These are phyloP conservation scores for Microchirus variegatus DNA, from an alignment of 2,797 vertebrate genomes.

Conservation along the genomic window DNA sequence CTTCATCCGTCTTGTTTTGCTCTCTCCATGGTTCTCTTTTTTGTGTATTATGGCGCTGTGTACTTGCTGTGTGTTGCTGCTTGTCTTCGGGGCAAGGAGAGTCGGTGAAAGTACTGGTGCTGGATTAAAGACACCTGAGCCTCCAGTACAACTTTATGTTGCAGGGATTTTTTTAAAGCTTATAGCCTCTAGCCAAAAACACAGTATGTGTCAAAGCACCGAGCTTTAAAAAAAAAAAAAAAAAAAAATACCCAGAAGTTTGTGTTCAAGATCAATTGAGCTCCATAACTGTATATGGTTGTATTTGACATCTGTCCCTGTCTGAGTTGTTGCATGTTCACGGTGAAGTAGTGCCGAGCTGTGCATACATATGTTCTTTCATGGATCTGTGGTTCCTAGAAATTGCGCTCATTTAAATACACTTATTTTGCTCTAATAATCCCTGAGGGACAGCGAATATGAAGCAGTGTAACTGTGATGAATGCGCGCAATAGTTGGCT, in stretches of 20 bases:
- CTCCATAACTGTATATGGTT: slow-evolving; percentile 20
- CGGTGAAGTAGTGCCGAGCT: slow-evolving; percentile 49
- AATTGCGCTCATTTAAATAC: slow-evolving; percentile 80
- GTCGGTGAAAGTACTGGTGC: slow-evolving; percentile 28
- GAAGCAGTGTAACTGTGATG: slow-evolving; percentile 75
- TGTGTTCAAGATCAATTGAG: slow-evolving; percentile 36
- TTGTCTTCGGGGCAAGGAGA: slow-evolving; percentile 27
- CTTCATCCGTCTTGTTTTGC: slow-evolving; percentile 44
- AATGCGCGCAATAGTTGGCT: slow-evolving; percentile 74
- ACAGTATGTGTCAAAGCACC: slow-evolving; percentile 7
- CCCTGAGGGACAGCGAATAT: slow-evolving; percentile 64
- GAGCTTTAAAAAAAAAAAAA: neutral
- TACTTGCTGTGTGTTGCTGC: slow-evolving; percentile 23
- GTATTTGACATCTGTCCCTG: slow-evolving; percentile 46
- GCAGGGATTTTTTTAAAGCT: slow-evolving; percentile 2
- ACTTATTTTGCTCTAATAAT: slow-evolving; percentile 79
- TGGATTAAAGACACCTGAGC: slow-evolving; percentile 30
- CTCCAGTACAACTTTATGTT: slow-evolving; percentile 43
- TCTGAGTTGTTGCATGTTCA: slow-evolving; percentile 39
- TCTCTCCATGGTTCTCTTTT: slow-evolving; percentile 31
- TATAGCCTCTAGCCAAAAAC: slow-evolving; percentile 17
- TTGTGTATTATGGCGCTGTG: slow-evolving; percentile 17
- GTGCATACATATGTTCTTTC: slow-evolving; percentile 70
- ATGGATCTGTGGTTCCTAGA: slow-evolving; percentile 65
- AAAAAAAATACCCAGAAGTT: slow-evolving; percentile 14